Evolutionary conservation across 2,888 invertebrate species (phyloP).

Genomic region (Physocephala rufipes): DNA sequence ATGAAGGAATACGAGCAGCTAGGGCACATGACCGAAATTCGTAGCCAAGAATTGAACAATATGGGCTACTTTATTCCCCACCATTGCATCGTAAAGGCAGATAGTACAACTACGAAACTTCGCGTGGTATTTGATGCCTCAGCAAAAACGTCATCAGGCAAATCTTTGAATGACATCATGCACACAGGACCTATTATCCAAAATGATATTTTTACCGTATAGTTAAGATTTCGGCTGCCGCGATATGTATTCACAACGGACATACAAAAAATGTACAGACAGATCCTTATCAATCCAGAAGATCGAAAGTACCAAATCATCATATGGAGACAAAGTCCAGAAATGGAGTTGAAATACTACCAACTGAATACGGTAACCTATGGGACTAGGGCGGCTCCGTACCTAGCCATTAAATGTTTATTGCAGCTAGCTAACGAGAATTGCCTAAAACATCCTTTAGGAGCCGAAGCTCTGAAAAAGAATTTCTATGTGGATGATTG

Average conservation of each 20-base stretch:
- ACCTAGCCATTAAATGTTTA: conserved; percentile 1
- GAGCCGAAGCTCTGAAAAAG: background rate
- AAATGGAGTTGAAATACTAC: background rate
- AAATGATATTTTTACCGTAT: conserved; percentile 12
- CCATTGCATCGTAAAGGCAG: background rate
- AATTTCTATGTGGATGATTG: conserved; percentile 18
- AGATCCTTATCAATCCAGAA: conserved; percentile 6
- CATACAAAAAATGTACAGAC: conserved; percentile 26
- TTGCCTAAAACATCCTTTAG: background rate
- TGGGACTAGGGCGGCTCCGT: conserved; percentile 1
- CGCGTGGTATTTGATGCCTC: background rate
- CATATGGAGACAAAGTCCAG: background rate
- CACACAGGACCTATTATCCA: conserved; percentile 7
- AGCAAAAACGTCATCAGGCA: conserved; percentile 10
- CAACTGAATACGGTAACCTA: background rate
- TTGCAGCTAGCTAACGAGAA: background rate
- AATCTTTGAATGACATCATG: background rate
- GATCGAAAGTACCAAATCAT: background rate
- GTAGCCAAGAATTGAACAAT: background rate
- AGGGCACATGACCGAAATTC: background rate
- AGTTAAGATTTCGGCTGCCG: conserved; percentile 23
- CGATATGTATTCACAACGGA: conserved; percentile 20
- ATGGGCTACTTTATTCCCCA: conserved; percentile 5
- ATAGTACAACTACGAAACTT: background rate
- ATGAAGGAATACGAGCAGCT: background rate